Base-by-base conservation (phyloP, 2,888 invertebrate species). In the Drosophila koepferae region DNA sequence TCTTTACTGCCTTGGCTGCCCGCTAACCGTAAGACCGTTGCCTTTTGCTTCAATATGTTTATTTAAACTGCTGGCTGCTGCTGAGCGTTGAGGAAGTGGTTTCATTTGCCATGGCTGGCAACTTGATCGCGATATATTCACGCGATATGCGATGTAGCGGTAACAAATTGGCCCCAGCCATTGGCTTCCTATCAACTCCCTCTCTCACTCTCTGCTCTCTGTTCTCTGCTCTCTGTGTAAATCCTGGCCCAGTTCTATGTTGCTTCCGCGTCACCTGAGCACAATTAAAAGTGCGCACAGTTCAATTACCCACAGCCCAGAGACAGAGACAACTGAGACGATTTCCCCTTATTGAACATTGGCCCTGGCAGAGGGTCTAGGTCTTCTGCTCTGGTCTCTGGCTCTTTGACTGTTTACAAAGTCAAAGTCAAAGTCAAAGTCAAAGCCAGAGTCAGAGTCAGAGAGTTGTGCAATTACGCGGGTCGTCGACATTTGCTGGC, bases 271-370 rank as follows among this genome's bases (percentile, higher is more conserved):
- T 80, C 80, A 69, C 71, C 63, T 63, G 69, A 63, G 77, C 71
- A 80, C 82, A 82, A 89, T 89, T 84, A 85, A 85, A 86, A 88
- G 83, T 76, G 84, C 70, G 69, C 81, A 76, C 79, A 86, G 89
- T 81, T 86, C 89, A 86, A 84, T 84, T 86, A 81, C 81, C 72
- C 56, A 69, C 51, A 73, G 53, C 23, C 34, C 55, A 38, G 28
- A 49, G 54, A 28, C 18, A 12, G 44, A 34, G 36, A 14, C 23
- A 41, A 23, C 38, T 40, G 38, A 40, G 38, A 16, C 41, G 36
- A 59, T 46, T 48, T 59, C 46, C 72, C 69, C 66, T 67, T 54
- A 59, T 65, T 41, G 54, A 55, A 18, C 46, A 41, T 20, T 40
- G 38, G 12, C n/a, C 16, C 34, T 16, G 23, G 54, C 43, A 8